Evolutionary conservation across 2,888 invertebrate genomes (phyloP).

Genomic region (Noctua janthe): DNA sequence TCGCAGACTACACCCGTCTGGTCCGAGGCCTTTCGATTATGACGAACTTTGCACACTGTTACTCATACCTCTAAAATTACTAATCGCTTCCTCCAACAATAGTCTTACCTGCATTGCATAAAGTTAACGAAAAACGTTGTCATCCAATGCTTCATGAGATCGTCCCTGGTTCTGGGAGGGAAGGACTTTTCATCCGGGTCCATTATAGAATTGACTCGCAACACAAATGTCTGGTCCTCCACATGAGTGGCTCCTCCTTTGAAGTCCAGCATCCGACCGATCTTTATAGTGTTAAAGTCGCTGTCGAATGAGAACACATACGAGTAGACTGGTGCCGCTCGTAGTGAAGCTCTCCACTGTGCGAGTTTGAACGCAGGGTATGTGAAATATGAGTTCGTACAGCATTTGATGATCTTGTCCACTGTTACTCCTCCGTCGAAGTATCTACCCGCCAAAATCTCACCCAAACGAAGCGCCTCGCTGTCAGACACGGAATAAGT

Average conservation of each 20-base stretch:
- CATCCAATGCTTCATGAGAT: conserved; percentile 65
- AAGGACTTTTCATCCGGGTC: conserved; percentile 40
- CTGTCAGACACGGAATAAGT: conserved; percentile 45
- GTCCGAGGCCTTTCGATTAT: not conserved
- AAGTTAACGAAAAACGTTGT: conserved; percentile 61
- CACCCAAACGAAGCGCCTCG: conserved; percentile 40
- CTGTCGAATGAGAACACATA: conserved; percentile 86
- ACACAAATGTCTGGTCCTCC: conserved; percentile 86
- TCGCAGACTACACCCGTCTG: not conserved
- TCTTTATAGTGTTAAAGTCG: conserved; percentile 80
- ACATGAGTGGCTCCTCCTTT: conserved; percentile 78
- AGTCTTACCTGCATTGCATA: conserved; percentile 54
- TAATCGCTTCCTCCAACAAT: not conserved
- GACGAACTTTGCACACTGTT: not conserved
- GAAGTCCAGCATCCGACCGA: conserved; percentile 64
- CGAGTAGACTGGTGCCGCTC: conserved; percentile 79
- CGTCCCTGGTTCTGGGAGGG: conserved; percentile 56
- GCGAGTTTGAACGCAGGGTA: conserved; percentile 69
- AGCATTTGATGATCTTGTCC: conserved; percentile 53
- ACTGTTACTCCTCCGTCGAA: conserved; percentile 57
- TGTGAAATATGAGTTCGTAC: conserved; percentile 60
- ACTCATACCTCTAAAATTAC: not conserved
- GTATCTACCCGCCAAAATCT: conserved; percentile 56
- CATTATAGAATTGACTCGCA: conserved; percentile 69
- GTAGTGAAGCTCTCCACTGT: conserved; percentile 52